Evolutionary conservation across 2,113 vertebrate species (phyloP).

Genomic region (Stegastes partitus): DNA sequence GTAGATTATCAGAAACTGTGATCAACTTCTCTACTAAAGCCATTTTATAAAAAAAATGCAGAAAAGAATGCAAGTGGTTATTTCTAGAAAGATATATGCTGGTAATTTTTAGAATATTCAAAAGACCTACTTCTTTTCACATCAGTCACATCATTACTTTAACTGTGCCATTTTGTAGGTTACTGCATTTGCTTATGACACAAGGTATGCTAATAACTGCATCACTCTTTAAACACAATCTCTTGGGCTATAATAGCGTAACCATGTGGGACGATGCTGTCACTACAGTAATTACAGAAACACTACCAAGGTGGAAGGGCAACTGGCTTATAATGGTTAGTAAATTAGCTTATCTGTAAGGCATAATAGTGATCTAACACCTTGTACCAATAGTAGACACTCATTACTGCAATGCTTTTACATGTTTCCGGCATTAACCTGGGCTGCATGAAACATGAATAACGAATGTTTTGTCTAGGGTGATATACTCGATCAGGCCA

Average conservation of each 20-base stretch:
- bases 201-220: slow-evolving; percentile 46
- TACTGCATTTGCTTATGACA: slow-evolving; percentile 43
- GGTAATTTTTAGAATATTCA: slow-evolving; percentile 27
- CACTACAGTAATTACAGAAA: slow-evolving; percentile 68
- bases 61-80: slow-evolving; percentile 17
- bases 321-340: slow-evolving; percentile 63
- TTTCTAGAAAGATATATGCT: slow-evolving; percentile 32
- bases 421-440: slow-evolving; percentile 36
- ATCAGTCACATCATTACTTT: slow-evolving; percentile 32
- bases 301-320: slow-evolving; percentile 62
- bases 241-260: slow-evolving; percentile 52
- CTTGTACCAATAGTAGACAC: slow-evolving; percentile 54
- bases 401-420: slow-evolving; percentile 51
- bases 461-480: slow-evolving; percentile 50
- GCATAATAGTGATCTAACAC: slow-evolving; percentile 69
- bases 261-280: slow-evolving; percentile 58
- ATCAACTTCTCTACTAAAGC: slow-evolving; percentile 32
- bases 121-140: slow-evolving; percentile 15
- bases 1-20: slow-evolving; percentile 43
- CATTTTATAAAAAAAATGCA: neutral
- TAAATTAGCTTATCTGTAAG: slow-evolving; percentile 72
- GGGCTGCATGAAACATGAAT: slow-evolving; percentile 36
- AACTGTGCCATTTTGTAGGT: slow-evolving; percentile 47
- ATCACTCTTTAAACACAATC: slow-evolving; percentile 54
- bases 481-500: slow-evolving; percentile 53